These are phyloP conservation scores for Gnathonemus echidnorhynchus DNA, from an alignment of 2,113 vertebrate genomes.

Conservation along the genomic window DNA sequence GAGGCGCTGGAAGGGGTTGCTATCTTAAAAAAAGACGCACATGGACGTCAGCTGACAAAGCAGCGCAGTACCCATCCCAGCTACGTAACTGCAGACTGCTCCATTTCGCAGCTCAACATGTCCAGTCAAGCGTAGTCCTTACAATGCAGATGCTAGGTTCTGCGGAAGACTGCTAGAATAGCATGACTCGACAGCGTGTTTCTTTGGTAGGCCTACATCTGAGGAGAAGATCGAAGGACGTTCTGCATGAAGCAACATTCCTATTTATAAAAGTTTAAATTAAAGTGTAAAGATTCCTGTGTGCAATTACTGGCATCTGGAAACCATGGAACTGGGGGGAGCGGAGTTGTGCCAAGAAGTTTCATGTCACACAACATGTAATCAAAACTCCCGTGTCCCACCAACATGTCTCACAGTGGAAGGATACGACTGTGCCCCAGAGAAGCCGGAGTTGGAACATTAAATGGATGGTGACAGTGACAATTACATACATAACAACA, in stretches of 20 bases:
- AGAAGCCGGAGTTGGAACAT: neutral
- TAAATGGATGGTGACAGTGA: neutral
- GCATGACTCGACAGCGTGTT: too few species aligned
- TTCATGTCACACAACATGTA: slow-evolving; percentile 4
- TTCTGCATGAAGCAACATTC: neutral
- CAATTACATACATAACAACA: slow-evolving; percentile 5
- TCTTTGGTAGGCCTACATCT: neutral
- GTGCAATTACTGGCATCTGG: slow-evolving; percentile 17
- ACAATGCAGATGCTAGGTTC: neutral
- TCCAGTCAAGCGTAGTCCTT: neutral
- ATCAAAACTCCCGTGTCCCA: neutral
- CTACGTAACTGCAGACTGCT: neutral
- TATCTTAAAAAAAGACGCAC: slow-evolving; percentile 29
- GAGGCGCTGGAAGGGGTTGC: slow-evolving; percentile 27
- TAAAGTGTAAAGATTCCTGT: neutral
- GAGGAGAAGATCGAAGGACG: neutral
- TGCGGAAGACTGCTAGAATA: neutral
- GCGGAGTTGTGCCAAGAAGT: neutral
- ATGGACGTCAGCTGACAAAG: slow-evolving; percentile 19
- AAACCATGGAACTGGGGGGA: slow-evolving; percentile 1
- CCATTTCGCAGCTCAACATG: neutral
- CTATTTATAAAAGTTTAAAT: slow-evolving; percentile 7
- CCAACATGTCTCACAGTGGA: neutral
- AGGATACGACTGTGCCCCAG: neutral
- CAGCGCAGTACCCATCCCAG: neutral